Base-by-base conservation (phyloP, 2,888 invertebrate genomes). In the Phragmatobia fuliginosa region DNA sequence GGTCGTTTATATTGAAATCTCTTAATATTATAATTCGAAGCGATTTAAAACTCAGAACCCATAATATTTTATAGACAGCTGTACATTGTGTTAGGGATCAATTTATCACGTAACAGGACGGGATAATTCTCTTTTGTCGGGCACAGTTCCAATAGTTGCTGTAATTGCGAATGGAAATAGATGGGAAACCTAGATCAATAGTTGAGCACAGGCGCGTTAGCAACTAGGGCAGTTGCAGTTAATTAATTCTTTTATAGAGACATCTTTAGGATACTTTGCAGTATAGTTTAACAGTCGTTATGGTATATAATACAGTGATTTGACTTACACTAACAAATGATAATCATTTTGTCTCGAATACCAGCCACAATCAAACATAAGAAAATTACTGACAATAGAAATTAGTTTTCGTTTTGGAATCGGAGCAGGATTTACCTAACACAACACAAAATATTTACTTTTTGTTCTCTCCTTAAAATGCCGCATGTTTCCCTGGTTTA, bases 131-230 rank as follows among this genome's bases (percentile, higher is more conserved):
- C 18, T 32, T 33, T 45, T 52, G 18, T 52, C 18, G 61, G 67
- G 67, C 49, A 67, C 61, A 36, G 60, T 67, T 49, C 61, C 67
- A 67, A 61, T 52, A 36, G 28, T n/a, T 49, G 38, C 21, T 58
- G 28, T 61, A 67, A 61, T 52, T 49, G 28, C 28, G 56, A 36
- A 25, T 28, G 49, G 45, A 61, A 61, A 28, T 52, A 36, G 25
- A 67, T 18, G 31, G 28, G 28, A 67, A 49, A 25, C 32, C 45
- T 60, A 63, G 63, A 49, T 63, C 63, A 49, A 63, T 63, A 49
- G 6, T 45, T 21, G 62, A 28, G 28, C 28, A 62, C 16, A 28
- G 62, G 41, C 38, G 41, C 38, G 18, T 31, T 45, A 62, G 31
- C 45, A 41, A 21, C 25, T 28, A 56, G 28, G 14, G 4, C 28